phyloP scores from a whole-genome alignment of 2,797 vertebrate genomes.

The Selene dorsalis region DNA sequence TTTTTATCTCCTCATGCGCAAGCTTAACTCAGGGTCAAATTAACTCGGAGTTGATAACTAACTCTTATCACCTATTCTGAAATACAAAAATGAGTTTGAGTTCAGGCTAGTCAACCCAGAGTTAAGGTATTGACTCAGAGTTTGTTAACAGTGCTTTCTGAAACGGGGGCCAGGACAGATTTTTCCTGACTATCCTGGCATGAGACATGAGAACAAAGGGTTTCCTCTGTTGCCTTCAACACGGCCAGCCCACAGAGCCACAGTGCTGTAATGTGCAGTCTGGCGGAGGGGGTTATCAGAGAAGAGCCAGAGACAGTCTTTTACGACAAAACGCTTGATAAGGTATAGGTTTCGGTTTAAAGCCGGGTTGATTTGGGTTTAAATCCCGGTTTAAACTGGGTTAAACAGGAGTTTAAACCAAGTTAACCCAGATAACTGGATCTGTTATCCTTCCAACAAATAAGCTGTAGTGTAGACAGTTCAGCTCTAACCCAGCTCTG shows the following conservation, averaged over 20 bases:
- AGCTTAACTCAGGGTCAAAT: no score
- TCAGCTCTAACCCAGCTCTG: background rate
- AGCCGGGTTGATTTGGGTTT: constrained; percentile 12
- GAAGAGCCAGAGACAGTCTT: constrained; percentile 37
- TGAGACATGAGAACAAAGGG: constrained; percentile 80
- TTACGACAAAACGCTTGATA: constrained; percentile 39
- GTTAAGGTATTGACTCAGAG: no score
- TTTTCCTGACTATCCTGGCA: constrained; percentile 75
- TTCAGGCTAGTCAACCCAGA: no score
- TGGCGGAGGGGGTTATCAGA: constrained; percentile 47
- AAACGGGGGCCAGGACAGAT: constrained; percentile 47
- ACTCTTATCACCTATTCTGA: no score
- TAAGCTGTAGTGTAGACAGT: background rate
- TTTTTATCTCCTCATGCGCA: no score
- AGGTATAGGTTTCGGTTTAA: background rate
- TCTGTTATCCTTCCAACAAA: background rate
- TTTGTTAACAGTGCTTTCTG: no score
- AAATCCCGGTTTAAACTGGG: background rate
- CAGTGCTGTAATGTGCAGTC: constrained; percentile 31
- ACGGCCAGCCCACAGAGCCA: constrained; percentile 60
- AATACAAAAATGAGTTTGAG: no score
- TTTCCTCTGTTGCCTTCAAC: constrained; percentile 67
- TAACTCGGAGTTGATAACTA: no score
- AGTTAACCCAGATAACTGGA: constrained; percentile 16
- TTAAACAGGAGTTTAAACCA: no score